A percentile compares a stretch with the other conserved stretches of the same genome.
phyloP scores from a whole-genome alignment of 23 tunicate species.

The Phallusia fumigata region DNA sequence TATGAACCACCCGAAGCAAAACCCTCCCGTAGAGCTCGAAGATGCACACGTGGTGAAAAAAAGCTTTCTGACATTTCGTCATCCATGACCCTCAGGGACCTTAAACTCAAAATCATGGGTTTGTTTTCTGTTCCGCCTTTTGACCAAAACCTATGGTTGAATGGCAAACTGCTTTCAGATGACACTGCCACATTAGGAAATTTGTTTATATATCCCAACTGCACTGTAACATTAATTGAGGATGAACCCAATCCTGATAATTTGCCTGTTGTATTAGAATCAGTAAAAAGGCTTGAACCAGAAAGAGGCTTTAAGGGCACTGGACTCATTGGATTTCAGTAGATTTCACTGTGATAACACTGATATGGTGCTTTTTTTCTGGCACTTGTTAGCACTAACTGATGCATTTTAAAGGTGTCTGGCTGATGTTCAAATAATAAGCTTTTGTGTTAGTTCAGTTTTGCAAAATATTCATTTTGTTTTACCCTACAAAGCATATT shows the following conservation, averaged over 20 bases:
- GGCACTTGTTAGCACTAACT: too few relatives aligned
- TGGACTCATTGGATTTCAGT: slow-evolving; percentile 39
- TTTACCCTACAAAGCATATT: too few relatives aligned
- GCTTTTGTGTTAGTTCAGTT: too few relatives aligned
- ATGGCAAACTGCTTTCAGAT: slow-evolving; percentile 33
- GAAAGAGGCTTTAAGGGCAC: slow-evolving; percentile 89
- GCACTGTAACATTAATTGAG: slow-evolving; percentile 47
- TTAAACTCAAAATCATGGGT: slow-evolving; percentile 70
- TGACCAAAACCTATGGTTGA: slow-evolving; percentile 82
- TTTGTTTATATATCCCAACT: slow-evolving; percentile 44
- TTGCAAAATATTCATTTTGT: too few relatives aligned
- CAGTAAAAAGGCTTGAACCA: slow-evolving; percentile 36
- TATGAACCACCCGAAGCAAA: background rate
- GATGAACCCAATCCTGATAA: slow-evolving; percentile 61
- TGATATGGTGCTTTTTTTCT: too few relatives aligned
- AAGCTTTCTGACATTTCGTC: slow-evolving; percentile 57
- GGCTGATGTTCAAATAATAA: too few relatives aligned
- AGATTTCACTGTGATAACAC: background rate
- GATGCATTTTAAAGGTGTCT: too few relatives aligned
- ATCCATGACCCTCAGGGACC: slow-evolving; percentile 59
- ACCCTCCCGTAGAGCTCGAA: slow-evolving; percentile 20
- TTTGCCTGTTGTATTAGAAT: slow-evolving; percentile 22
- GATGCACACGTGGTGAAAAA: slow-evolving; percentile 68
- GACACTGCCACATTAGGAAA: slow-evolving; percentile 50
- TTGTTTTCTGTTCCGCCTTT: slow-evolving; percentile 80